Evolutionary conservation across 1,140 invertebrate species (phyloP).

Genomic region (Orussus abietinus): DNA sequence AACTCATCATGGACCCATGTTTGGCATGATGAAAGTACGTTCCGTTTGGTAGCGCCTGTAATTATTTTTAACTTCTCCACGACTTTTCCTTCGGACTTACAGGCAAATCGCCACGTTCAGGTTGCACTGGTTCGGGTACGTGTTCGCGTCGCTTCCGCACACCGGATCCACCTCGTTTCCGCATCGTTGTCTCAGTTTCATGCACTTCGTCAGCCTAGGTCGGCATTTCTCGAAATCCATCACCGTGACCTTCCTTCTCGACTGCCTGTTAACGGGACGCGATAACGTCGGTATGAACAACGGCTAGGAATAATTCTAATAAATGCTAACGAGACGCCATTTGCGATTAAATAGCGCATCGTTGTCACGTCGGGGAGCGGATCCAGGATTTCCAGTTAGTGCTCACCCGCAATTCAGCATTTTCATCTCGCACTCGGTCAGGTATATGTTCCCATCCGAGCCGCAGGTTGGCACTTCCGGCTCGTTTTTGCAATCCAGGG

Average conservation of each 20-base stretch:
- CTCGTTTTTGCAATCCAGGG: conserved; percentile 65
- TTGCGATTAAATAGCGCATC: too few relatives aligned
- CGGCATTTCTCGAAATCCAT: conserved; percentile 76
- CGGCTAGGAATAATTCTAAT: not conserved
- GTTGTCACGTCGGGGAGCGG: too few relatives aligned
- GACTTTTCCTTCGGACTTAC: too few relatives aligned
- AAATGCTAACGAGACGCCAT: not conserved
- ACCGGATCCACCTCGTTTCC: conserved; percentile 66
- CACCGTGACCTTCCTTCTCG: conserved; percentile 60
- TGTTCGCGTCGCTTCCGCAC: conserved; percentile 79
- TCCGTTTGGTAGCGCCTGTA: too few relatives aligned
- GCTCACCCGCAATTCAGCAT: conserved; percentile 86
- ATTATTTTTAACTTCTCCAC: too few relatives aligned
- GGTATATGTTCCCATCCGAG: conserved; percentile 83
- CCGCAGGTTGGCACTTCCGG: conserved; percentile 71
- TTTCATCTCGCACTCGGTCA: conserved; percentile 84
- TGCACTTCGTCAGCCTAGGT: conserved; percentile 66
- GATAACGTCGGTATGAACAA: not conserved
- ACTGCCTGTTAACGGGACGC: conserved; percentile 40
- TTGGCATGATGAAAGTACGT: too few relatives aligned
- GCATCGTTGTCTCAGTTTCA: conserved; percentile 63
- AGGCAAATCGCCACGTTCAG: conserved; percentile 78
- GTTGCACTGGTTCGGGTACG: conserved; percentile 76
- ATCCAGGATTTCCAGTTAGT: not conserved
- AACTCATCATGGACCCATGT: too few relatives aligned